These are phyloP conservation scores for Amblyjoppa proteus DNA, from an alignment of 2,888 invertebrate genomes.

Conservation along the genomic window DNA sequence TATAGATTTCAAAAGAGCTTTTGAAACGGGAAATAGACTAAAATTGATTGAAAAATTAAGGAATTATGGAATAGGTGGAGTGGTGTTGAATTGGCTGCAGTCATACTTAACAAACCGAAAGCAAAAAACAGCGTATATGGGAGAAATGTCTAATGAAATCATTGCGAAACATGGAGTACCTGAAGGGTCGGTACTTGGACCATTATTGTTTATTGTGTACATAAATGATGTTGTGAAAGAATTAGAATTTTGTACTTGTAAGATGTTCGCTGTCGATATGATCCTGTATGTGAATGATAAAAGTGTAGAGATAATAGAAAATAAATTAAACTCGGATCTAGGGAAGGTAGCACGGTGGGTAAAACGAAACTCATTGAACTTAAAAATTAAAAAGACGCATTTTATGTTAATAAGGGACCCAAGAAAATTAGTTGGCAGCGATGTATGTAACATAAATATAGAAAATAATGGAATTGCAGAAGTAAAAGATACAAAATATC, in stretches of 20 bases:
- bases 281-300: slow-evolving; percentile 2
- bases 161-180: not conserved
- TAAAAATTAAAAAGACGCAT: not conserved
- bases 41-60: slow-evolving; percentile 47
- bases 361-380: not conserved
- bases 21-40: slow-evolving; percentile 50
- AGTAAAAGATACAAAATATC: slow-evolving; percentile 36
- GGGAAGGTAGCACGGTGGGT: not conserved
- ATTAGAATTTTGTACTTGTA: no score
- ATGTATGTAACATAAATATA: not conserved
- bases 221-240: slow-evolving; percentile 12
- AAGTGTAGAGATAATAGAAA: not conserved
- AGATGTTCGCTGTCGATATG: slow-evolving; percentile 9
- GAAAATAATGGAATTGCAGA: not conserved
- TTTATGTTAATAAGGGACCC: slow-evolving; percentile 9
- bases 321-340: not conserved
- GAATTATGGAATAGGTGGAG: slow-evolving; percentile 51
- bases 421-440: not conserved
- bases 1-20: slow-evolving; percentile 61
- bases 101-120: slow-evolving; percentile 21
- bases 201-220: slow-evolving; percentile 2
- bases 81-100: not conserved
- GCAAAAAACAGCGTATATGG: not conserved
- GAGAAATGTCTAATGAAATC: not conserved
- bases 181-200: slow-evolving; percentile 9